These are phyloP conservation scores for Laodelphax striatellus DNA, from an alignment of 1,140 invertebrate species.

Conservation along the genomic window DNA sequence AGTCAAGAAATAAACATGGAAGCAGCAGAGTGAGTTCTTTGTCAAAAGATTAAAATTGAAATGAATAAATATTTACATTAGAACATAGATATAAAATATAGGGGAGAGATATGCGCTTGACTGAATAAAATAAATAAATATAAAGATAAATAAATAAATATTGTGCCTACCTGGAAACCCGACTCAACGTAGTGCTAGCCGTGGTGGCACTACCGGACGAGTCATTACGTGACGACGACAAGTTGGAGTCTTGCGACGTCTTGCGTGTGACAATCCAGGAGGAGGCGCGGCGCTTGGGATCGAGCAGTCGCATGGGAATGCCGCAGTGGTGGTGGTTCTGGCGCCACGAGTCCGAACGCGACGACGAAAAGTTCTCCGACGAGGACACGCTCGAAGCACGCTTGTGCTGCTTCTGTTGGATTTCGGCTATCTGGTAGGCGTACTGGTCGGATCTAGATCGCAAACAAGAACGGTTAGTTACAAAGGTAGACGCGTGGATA, in stretches of 20 bases:
- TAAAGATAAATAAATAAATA: too few relatives aligned
- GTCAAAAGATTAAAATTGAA: too few relatives aligned
- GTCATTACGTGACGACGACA: constrained; percentile 74
- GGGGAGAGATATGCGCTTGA: too few relatives aligned
- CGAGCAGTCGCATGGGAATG: constrained; percentile 57
- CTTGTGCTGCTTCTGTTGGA: constrained; percentile 60
- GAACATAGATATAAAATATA: too few relatives aligned
- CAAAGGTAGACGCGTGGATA: too few relatives aligned
- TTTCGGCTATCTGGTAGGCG: constrained; percentile 67
- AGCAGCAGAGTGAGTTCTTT: too few relatives aligned
- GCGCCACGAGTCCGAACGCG: constrained; percentile 69
- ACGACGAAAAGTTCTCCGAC: constrained; percentile 81
- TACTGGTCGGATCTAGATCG: constrained; percentile 47
- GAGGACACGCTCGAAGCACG: constrained; percentile 72
- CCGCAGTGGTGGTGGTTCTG: constrained; percentile 56
- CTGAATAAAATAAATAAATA: too few relatives aligned
- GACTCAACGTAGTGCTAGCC: constrained; percentile 69
- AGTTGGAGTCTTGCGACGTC: constrained; percentile 79
- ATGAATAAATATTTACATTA: too few relatives aligned
- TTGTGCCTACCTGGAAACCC: constrained; percentile 35
- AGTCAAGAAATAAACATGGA: too few relatives aligned
- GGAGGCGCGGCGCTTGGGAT: constrained; percentile 62
- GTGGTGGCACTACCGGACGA: constrained; percentile 76
- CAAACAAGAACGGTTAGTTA: too few relatives aligned
- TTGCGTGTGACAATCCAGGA: constrained; percentile 81